Evolutionary conservation across 2,797 vertebrate species (phyloP).

Genomic region (Sebastes variabilis): DNA sequence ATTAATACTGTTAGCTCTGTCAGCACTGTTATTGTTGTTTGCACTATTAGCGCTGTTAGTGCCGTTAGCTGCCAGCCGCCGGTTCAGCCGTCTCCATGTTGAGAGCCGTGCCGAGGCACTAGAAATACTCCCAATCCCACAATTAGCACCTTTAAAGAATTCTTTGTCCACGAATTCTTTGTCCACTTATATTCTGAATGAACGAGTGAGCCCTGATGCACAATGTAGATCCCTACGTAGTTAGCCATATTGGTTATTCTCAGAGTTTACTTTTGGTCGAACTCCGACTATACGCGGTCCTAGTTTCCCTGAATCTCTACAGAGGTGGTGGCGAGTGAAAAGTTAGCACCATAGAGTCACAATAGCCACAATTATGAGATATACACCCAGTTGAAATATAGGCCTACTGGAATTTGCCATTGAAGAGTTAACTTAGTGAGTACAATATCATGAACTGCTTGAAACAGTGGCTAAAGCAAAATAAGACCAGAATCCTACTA

Average conservation of each 20-base stretch:
- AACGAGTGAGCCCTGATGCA: accelerated
- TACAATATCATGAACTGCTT: not conserved
- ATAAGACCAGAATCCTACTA: not conserved
- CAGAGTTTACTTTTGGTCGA: not conserved
- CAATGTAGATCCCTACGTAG: accelerated
- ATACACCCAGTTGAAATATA: no score
- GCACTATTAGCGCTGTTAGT: no score
- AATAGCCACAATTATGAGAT: no score
- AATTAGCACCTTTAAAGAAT: not conserved
- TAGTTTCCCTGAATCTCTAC: not conserved
- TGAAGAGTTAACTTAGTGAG: no score
- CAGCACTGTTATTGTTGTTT: not conserved
- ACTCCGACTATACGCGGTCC: no score
- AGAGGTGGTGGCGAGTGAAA: not conserved
- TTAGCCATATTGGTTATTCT: not conserved
- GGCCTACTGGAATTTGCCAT: no score
- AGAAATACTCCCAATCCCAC: no score
- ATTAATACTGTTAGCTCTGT: no score
- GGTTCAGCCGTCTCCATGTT: no score
- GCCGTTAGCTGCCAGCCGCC: accelerated
- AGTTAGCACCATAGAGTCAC: not conserved
- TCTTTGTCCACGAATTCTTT: not conserved
- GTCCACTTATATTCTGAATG: not conserved
- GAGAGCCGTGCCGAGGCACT: no score
- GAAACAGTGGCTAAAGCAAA: not conserved